Evolutionary conservation across 2,888 invertebrate species (phyloP).

Genomic region (Netelia melanura): DNA sequence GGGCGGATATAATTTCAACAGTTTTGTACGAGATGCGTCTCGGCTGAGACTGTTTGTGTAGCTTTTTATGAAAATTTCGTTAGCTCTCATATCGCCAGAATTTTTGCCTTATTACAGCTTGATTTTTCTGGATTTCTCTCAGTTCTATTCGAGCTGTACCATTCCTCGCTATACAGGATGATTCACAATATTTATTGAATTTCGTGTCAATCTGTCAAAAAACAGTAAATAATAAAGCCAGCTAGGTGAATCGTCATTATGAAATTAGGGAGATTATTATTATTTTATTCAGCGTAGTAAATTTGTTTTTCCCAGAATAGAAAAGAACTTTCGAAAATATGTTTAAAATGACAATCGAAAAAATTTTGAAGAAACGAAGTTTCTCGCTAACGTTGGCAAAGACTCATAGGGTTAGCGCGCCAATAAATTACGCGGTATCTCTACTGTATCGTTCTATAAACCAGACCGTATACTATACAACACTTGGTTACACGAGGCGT

Average conservation of each 20-base stretch:
- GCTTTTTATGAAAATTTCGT: constrained; percentile 6
- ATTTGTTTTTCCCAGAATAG: too few relatives aligned
- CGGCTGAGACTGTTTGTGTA: neutral
- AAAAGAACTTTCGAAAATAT: too few relatives aligned
- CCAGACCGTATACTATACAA: constrained; percentile 1
- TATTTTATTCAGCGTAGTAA: too few relatives aligned
- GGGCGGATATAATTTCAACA: constrained; percentile 2
- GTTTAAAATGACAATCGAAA: too few relatives aligned
- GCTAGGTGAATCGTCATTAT: too few relatives aligned
- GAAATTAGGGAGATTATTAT: too few relatives aligned
- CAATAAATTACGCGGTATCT: neutral
- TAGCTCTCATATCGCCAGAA: neutral
- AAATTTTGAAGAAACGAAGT: too few relatives aligned
- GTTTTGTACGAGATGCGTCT: constrained; percentile 4
- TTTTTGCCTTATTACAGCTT: neutral
- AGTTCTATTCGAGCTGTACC: neutral
- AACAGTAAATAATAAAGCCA: neutral
- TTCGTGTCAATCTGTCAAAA: neutral
- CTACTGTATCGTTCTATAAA: neutral
- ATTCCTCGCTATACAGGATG: neutral
- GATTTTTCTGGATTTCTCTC: neutral
- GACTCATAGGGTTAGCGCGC: neutral
- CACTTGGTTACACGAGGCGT: constrained; percentile 21
- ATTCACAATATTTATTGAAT: neutral
- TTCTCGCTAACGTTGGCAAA: neutral